These are phyloP conservation scores for Actias luna DNA, from an alignment of 2,888 invertebrate species.

Conservation along the genomic window DNA sequence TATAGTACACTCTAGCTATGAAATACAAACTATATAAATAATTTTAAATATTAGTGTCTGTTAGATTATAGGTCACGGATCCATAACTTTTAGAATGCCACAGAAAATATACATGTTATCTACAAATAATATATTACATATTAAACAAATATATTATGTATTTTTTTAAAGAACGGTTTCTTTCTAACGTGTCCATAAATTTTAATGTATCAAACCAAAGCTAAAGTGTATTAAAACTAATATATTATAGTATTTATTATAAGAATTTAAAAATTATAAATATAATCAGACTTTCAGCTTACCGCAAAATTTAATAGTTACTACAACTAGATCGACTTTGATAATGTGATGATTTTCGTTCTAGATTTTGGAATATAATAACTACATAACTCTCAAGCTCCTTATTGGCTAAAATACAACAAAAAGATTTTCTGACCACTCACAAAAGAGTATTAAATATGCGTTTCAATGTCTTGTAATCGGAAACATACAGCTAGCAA, in stretches of 20 bases:
- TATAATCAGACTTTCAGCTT: neutral
- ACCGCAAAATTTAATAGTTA: neutral
- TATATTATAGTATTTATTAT: neutral
- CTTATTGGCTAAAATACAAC: constrained; percentile 7
- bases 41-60: neutral
- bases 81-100: too few species aligned
- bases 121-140: too few species aligned
- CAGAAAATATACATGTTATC: too few species aligned
- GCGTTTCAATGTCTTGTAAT: neutral
- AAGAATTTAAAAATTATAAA: neutral
- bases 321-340: neutral
- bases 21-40: neutral
- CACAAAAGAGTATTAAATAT: neutral
- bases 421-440: neutral
- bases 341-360: neutral
- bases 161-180: too few species aligned
- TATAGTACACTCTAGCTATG: too few species aligned
- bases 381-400: neutral
- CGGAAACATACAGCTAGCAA: constrained; percentile 5
- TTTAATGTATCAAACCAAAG: neutral
- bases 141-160: too few species aligned
- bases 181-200: too few species aligned
- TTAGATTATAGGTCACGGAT: neutral
- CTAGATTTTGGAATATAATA: neutral
- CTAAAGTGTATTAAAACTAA: neutral